phyloP scores from a whole-genome alignment of 1,140 invertebrate species.

The Diprion similis region DNA sequence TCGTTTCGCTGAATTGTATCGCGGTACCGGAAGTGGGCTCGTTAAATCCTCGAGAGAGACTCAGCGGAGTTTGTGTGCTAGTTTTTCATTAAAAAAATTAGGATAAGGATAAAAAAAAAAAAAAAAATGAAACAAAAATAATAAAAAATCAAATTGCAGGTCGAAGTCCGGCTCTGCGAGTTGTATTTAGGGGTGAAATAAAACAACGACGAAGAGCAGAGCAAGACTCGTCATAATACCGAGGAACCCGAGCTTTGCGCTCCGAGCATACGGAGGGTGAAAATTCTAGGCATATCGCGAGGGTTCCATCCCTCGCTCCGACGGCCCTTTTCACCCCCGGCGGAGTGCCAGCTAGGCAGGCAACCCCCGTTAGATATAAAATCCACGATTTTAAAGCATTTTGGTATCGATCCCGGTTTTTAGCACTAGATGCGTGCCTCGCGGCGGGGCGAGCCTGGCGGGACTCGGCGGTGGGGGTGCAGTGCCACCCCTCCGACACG shows the following conservation, averaged over 20 bases:
- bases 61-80: too few relatives aligned
- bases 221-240: slow-evolving; percentile 15
- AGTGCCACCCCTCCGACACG: slow-evolving; percentile 36
- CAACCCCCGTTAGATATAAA: slow-evolving; percentile 57
- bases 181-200: slow-evolving; percentile 10
- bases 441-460: slow-evolving; percentile 53
- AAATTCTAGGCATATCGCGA: not conserved
- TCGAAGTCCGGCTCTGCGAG: slow-evolving; percentile 12
- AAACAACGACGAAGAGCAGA: not conserved
- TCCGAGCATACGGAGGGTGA: too few relatives aligned
- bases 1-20: too few relatives aligned
- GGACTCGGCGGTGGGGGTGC: slow-evolving; percentile 29
- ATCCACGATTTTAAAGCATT: slow-evolving; percentile 63
- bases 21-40: too few relatives aligned
- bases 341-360: slow-evolving; percentile 22
- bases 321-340: slow-evolving; percentile 4
- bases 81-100: not conserved
- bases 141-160: not conserved
- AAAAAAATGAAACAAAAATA: not conserved
- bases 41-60: too few relatives aligned
- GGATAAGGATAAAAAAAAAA: slow-evolving; percentile 6
- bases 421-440: slow-evolving; percentile 56
- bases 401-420: slow-evolving; percentile 63
- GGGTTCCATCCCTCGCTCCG: not conserved
- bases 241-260: not conserved